phyloP scores from a whole-genome alignment of 1,140 invertebrate species.

The Prorops nasuta region DNA sequence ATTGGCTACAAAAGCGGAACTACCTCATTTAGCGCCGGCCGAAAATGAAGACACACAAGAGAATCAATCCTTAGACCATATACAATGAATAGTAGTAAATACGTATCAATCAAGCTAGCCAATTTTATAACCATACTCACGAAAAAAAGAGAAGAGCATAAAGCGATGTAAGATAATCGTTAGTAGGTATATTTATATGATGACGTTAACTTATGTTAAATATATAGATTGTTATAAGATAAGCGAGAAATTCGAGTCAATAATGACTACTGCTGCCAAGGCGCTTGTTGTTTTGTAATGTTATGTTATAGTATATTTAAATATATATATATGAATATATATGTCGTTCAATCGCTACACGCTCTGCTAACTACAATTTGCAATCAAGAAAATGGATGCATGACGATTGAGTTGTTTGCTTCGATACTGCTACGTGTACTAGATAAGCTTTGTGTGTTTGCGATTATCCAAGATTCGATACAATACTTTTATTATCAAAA shows the following conservation, averaged over 20 bases:
- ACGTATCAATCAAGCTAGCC: constrained; percentile 37
- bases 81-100: constrained; percentile 37
- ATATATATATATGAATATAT: constrained; percentile 38
- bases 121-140: constrained; percentile 34
- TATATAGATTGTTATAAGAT: constrained; percentile 23
- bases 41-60: constrained; percentile 37
- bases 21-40: constrained; percentile 40
- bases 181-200: constrained; percentile 31
- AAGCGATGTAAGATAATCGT: constrained; percentile 32
- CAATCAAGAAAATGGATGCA: background rate
- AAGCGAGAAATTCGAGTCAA: constrained; percentile 35
- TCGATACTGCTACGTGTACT: background rate
- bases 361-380: background rate
- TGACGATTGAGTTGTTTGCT: background rate
- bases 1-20: constrained; percentile 56
- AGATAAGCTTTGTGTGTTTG: background rate
- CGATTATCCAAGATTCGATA: background rate
- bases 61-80: constrained; percentile 38
- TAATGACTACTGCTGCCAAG: constrained; percentile 34
- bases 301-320: constrained; percentile 55
- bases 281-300: constrained; percentile 55
- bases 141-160: constrained; percentile 10
- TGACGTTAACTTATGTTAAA: constrained; percentile 42
- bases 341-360: constrained; percentile 25
- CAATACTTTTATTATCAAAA: background rate